These are phyloP conservation scores for Trimorus sp. DNA, from an alignment of 2,888 invertebrate genomes.

Conservation along the genomic window DNA sequence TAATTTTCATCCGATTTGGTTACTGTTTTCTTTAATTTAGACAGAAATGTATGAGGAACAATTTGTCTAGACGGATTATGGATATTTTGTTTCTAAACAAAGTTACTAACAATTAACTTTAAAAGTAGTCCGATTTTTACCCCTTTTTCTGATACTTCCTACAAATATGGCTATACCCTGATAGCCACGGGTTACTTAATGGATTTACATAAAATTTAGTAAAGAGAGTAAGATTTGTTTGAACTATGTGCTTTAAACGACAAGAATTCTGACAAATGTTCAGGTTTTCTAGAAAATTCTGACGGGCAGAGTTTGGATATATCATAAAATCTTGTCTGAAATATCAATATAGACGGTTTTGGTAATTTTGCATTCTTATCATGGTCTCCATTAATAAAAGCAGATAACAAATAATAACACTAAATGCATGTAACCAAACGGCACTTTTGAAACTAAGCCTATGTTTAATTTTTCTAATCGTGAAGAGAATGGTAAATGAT, in stretches of 20 bases:
- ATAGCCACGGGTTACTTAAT: too few relatives aligned
- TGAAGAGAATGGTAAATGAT: slow-evolving; percentile 2
- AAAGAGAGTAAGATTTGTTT: slow-evolving; percentile 37
- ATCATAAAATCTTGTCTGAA: slow-evolving; percentile 11
- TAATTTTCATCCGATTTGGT: too few relatives aligned
- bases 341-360: too few relatives aligned
- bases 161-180: too few relatives aligned
- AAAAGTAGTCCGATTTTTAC: too few relatives aligned
- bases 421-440: slow-evolving; percentile 37
- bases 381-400: slow-evolving; percentile 14
- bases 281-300: slow-evolving; percentile 16
- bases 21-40: too few relatives aligned
- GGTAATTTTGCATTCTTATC: background rate
- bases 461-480: slow-evolving; percentile 13
- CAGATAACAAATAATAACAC: slow-evolving; percentile 23
- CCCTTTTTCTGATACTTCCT: too few relatives aligned
- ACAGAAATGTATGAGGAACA: too few relatives aligned
- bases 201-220: too few relatives aligned
- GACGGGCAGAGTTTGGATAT: slow-evolving; percentile 25
- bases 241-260: slow-evolving; percentile 35
- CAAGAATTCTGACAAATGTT: background rate
- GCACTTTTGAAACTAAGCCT: slow-evolving; percentile 8
- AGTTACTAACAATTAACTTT: too few relatives aligned
- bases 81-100: too few relatives aligned
- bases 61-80: too few relatives aligned